phyloP scores from a whole-genome alignment of 2,797 vertebrate genomes.

The Stomatorhinus walkeri region DNA sequence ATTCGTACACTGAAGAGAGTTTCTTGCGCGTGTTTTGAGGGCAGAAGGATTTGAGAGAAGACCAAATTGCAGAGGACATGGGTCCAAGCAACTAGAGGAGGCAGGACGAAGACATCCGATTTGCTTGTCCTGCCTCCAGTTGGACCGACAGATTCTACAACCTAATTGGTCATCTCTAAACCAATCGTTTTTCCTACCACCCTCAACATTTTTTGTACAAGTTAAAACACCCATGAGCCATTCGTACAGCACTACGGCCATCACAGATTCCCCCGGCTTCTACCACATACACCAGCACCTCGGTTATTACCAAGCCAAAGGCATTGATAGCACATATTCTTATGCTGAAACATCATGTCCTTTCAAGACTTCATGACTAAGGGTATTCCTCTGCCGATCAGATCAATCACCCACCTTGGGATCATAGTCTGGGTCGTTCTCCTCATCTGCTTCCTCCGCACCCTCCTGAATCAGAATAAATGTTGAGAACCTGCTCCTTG shows the following conservation, averaged over 20 bases:
- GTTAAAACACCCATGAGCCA: not conserved
- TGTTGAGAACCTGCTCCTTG: not conserved
- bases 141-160: not conserved
- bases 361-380: not conserved
- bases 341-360: not conserved
- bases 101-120: not conserved
- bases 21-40: not conserved
- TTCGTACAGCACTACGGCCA: not conserved
- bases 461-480: slow-evolving; percentile 70
- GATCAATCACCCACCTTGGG: slow-evolving; percentile 73
- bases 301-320: not conserved
- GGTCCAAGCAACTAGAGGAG: not conserved
- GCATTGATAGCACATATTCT: not conserved
- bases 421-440: slow-evolving; percentile 94
- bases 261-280: not conserved
- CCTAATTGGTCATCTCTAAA: not conserved
- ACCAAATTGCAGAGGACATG: not conserved
- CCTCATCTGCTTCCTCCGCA: slow-evolving; percentile 95
- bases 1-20: not conserved
- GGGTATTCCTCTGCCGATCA: not conserved
- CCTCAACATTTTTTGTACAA: not conserved
- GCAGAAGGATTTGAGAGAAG: not conserved
- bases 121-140: not conserved
- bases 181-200: not conserved
- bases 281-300: not conserved